Evolutionary conservation across 2,888 invertebrate genomes (phyloP).

Genomic region (Leptodirus hochenwartii): DNA sequence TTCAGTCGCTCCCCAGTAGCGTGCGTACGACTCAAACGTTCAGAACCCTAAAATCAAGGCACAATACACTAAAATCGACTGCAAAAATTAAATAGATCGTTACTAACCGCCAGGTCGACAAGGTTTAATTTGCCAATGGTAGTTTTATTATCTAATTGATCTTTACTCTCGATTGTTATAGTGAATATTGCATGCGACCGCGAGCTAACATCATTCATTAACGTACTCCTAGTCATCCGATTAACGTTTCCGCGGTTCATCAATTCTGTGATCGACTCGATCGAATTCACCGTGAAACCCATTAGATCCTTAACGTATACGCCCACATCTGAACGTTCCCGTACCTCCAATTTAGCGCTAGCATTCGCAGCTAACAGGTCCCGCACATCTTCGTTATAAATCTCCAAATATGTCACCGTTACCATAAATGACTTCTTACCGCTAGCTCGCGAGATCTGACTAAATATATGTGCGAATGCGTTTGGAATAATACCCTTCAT

Average conservation of each 20-base stretch:
- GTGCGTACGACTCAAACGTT: constrained; percentile 92
- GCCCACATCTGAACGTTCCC: constrained; percentile 90
- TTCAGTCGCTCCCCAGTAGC: constrained; percentile 82
- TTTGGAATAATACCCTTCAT: constrained; percentile 94
- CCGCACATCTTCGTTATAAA: constrained; percentile 97
- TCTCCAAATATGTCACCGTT: constrained; percentile 94
- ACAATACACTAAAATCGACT: constrained; percentile 2
- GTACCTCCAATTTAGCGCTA: constrained; percentile 71
- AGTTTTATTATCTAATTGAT: constrained; percentile 64
- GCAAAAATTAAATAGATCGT: constrained; percentile 4
- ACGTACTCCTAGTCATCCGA: constrained; percentile 76
- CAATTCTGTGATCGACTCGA: constrained; percentile 25
- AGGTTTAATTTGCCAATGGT: constrained; percentile 93
- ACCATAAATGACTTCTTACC: constrained; percentile 57
- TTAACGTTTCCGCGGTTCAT: constrained; percentile 89
- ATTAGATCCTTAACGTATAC: constrained; percentile 97
- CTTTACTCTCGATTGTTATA: constrained; percentile 91
- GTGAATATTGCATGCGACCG: constrained; percentile 97
- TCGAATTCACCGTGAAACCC: constrained; percentile 82
- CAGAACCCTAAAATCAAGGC: constrained; percentile 64
- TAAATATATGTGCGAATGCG: constrained; percentile 97
- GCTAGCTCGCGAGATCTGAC: constrained; percentile 92
- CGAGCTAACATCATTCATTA: constrained; percentile 95
- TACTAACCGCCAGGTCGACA: constrained; percentile 83
- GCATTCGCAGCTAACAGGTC: constrained; percentile 80